These are phyloP conservation scores for Copidosoma aretas DNA, from an alignment of 2,888 invertebrate genomes.

Conservation along the genomic window DNA sequence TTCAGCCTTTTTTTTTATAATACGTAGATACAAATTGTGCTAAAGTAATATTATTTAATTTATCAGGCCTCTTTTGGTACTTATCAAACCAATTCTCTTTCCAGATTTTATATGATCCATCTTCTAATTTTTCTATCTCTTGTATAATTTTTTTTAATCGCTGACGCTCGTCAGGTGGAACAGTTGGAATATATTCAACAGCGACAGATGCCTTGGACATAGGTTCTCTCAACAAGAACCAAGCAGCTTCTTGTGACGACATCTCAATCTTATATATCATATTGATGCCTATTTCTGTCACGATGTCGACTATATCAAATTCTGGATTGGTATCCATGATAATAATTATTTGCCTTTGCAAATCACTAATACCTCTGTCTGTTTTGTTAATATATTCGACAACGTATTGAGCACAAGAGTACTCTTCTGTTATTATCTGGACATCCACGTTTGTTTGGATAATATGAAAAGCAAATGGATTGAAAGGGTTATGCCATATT, in stretches of 20 bases:
- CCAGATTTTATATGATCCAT: no score
- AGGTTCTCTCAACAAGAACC: conserved; percentile 60
- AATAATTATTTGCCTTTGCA: conserved; percentile 43
- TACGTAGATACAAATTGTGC: no score
- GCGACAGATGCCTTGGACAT: conserved; percentile 56
- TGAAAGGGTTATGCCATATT: no score
- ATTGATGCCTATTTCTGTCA: no score
- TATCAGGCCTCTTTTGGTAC: conserved; percentile 41
- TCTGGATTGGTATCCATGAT: conserved; percentile 53
- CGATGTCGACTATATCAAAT: no score
- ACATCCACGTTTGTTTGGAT: conserved; percentile 43
- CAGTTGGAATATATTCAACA: conserved; percentile 43
- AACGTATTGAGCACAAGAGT: conserved; percentile 44
- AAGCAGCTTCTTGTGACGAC: no score
- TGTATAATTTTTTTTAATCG: conserved; percentile 51
- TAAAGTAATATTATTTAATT: no score
- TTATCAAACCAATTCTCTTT: no score
- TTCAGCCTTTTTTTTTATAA: no score
- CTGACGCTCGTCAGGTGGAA: conserved; percentile 56
- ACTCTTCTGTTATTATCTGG: conserved; percentile 35
- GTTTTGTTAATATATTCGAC: no score
- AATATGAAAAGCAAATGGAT: conserved; percentile 42
- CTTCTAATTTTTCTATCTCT: no score
- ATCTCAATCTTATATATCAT: conserved; percentile 59
- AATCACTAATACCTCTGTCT: conserved; percentile 45